A percentile compares a stretch with the other conserved stretches of the same genome.
These are phyloP conservation scores for Hartigia nigra DNA, from an alignment of 2,888 invertebrate species.

Conservation along the genomic window DNA sequence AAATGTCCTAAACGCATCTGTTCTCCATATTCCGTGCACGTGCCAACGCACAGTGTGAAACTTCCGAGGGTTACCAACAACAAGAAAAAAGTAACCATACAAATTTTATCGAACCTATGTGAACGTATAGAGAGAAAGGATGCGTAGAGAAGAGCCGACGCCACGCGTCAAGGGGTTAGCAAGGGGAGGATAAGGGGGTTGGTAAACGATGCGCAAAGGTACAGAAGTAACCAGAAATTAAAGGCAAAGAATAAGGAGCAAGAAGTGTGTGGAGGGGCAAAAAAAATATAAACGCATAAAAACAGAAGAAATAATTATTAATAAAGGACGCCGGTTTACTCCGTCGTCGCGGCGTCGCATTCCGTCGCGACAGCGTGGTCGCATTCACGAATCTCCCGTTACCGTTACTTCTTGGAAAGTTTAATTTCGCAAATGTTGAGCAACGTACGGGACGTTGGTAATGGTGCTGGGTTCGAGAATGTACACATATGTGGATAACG, in stretches of 20 bases:
- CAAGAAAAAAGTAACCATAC: not conserved
- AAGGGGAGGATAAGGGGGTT: too few relatives aligned
- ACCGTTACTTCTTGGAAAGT: slow-evolving; percentile 48
- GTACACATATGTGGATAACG: not conserved
- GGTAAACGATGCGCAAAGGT: not conserved
- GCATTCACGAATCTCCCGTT: slow-evolving; percentile 40
- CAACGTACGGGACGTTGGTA: not conserved
- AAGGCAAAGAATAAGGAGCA: not conserved
- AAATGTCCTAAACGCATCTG: not conserved
- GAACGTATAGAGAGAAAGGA: not conserved
- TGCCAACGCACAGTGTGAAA: not conserved
- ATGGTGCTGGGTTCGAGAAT: not conserved
- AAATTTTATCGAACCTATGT: not conserved
- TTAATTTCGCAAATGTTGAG: slow-evolving; percentile 44
- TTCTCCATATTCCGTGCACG: not conserved
- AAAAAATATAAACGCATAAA: not conserved
- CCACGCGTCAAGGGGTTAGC: too few relatives aligned
- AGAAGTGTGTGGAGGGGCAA: too few relatives aligned
- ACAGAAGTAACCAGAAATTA: not conserved
- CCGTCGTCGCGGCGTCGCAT: slow-evolving; percentile 14
- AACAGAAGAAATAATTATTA: not conserved
- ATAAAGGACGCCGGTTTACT: not conserved
- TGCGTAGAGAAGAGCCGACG: not conserved
- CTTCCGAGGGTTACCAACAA: too few relatives aligned
- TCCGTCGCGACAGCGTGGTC: slow-evolving; percentile 23